Evolutionary conservation across 1,140 invertebrate genomes (phyloP).

Genomic region (Meloidogyne chitwoodi): DNA sequence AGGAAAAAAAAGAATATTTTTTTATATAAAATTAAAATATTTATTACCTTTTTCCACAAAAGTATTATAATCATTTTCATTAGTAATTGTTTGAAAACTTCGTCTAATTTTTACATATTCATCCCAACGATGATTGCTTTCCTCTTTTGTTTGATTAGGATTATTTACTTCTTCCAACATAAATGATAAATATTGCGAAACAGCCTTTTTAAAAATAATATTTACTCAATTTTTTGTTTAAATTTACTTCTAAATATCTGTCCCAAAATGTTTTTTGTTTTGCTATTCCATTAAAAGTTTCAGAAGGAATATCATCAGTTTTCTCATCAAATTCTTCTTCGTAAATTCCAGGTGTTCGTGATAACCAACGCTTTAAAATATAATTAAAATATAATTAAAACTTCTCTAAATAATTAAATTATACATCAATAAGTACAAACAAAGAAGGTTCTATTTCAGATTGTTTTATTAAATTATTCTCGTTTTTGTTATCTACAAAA

Average conservation of each 20-base stretch:
- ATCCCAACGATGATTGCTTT: neutral
- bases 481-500: constrained; percentile 73
- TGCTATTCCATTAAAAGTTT: neutral
- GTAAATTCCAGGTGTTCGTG: constrained; percentile 84
- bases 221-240: neutral
- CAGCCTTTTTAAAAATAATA: neutral
- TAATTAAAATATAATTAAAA: too few relatives aligned
- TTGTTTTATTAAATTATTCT: constrained; percentile 70
- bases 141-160: constrained; percentile 9
- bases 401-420: constrained; percentile 6
- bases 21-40: neutral
- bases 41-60: constrained; percentile 56
- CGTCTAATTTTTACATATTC: constrained; percentile 32
- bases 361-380: constrained; percentile 71
- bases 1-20: constrained; percentile 6
- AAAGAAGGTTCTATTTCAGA: constrained; percentile 81
- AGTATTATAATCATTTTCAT: constrained; percentile 27
- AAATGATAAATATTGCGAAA: neutral
- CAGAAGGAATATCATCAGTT: neutral
- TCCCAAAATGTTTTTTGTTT: constrained; percentile 34
- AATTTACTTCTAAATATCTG: constrained; percentile 31
- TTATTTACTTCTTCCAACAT: neutral
- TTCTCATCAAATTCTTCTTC: constrained; percentile 30
- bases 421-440: constrained; percentile 74
- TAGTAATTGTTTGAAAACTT: constrained; percentile 37